These are phyloP conservation scores for Tapirus terrestris DNA, from an alignment of 2,113 vertebrate species.

Conservation along the genomic window DNA sequence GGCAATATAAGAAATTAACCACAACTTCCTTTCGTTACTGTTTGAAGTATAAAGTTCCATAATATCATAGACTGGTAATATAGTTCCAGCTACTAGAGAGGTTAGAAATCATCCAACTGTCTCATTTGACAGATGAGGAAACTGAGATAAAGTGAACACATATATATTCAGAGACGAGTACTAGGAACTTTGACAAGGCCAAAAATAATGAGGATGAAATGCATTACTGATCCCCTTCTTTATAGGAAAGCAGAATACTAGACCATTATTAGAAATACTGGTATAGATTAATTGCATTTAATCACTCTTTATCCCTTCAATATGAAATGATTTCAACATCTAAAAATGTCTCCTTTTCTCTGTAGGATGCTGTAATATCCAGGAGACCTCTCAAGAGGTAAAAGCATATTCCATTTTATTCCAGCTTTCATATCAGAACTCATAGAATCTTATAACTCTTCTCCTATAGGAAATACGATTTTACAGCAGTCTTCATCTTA, in stretches of 20 bases:
- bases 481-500: constrained; percentile 62
- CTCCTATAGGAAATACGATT: constrained; percentile 69
- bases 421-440: constrained; percentile 22
- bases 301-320: neutral
- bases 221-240: neutral
- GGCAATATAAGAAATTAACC: neutral
- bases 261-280: neutral
- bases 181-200: neutral
- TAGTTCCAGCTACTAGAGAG: neutral
- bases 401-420: constrained; percentile 37
- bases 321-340: neutral
- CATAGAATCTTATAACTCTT: constrained; percentile 58
- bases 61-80: neutral
- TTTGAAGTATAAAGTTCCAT: neutral
- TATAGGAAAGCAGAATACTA: neutral
- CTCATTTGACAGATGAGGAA: neutral
- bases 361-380: neutral
- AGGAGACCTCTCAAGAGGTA: neutral
- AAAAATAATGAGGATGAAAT: neutral
- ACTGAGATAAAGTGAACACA: neutral
- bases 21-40: neutral
- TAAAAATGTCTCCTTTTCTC: neutral
- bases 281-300: neutral
- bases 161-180: neutral
- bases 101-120: neutral